phyloP scores from a whole-genome alignment of 92 coral and sea anemone species.

The Plumapathes pennacea region DNA sequence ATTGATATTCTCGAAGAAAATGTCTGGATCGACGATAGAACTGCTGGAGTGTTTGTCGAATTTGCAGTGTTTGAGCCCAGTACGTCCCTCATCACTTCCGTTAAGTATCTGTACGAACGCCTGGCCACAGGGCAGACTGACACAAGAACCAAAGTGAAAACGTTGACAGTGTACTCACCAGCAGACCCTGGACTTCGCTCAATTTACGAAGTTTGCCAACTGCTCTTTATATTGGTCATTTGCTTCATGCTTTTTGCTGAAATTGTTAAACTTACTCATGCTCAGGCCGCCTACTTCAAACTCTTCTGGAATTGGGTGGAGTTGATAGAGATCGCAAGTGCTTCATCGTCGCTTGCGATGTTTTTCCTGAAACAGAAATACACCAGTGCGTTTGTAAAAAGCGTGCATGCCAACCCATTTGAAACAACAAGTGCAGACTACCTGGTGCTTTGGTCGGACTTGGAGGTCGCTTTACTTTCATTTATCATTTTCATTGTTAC shows the following conservation, averaged over 20 bases:
- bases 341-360: slow-evolving; percentile 50
- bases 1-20: slow-evolving; percentile 33
- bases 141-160: slow-evolving; percentile 31
- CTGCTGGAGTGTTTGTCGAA: slow-evolving; percentile 75
- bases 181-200: slow-evolving; percentile 43
- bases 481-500: slow-evolving; percentile 60
- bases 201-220: slow-evolving; percentile 52
- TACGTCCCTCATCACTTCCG: slow-evolving; percentile 51
- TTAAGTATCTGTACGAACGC: slow-evolving; percentile 64
- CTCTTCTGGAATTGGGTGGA: slow-evolving; percentile 83
- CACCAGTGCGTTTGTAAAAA: slow-evolving; percentile 55
- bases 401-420: slow-evolving; percentile 75
- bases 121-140: slow-evolving; percentile 65
- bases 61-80: slow-evolving; percentile 77
- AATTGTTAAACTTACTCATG: slow-evolving; percentile 40
- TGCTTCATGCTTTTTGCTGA: slow-evolving; percentile 51
- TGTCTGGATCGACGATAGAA: slow-evolving; percentile 77
- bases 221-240: slow-evolving; percentile 47
- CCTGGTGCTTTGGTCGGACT: slow-evolving; percentile 56
- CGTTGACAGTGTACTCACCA: slow-evolving; percentile 56
- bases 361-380: slow-evolving; percentile 60
- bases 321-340: slow-evolving; percentile 29
- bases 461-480: slow-evolving; percentile 62
- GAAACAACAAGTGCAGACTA: slow-evolving; percentile 63
- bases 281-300: slow-evolving; percentile 51